Percentiles rank a stretch among this genome's conserved stretches.
Conservation (phyloP, 2,113 vertebrate species). For the Hippocampus mohnikei region DNA sequence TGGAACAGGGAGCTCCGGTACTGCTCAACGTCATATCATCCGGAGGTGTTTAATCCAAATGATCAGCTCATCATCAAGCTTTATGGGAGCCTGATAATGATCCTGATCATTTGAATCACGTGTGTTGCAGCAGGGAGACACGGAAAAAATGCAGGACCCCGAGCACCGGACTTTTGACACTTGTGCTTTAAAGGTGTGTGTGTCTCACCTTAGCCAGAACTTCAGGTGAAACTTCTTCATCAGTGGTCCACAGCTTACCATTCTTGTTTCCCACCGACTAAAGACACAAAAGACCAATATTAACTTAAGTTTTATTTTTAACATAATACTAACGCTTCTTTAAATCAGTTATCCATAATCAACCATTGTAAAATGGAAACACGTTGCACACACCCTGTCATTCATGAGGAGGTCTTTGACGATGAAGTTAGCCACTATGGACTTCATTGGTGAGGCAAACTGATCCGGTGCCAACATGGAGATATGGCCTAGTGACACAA, state of each 20-base stretch:
- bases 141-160: too few relatives aligned
- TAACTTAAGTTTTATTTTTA: background rate
- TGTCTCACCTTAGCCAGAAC: conserved; percentile 88
- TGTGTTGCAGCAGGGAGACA: too few relatives aligned
- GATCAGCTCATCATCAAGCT: too few relatives aligned
- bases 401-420: conserved; percentile 99
- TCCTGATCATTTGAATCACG: too few relatives aligned
- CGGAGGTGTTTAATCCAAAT: too few relatives aligned
- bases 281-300: background rate
- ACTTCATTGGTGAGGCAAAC: conserved; percentile 99
- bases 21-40: too few relatives aligned
- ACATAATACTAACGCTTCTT: background rate
- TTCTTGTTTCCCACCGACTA: conserved; percentile 97
- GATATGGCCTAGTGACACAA: conserved; percentile 97
- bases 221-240: conserved; percentile 97
- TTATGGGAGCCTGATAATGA: too few relatives aligned
- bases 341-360: background rate
- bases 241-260: conserved; percentile 93
- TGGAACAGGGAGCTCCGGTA: too few relatives aligned
- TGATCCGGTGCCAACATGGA: conserved; percentile 98
- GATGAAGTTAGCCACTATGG: conserved; percentile 98
- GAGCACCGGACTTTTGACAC: too few relatives aligned
- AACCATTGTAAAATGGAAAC: background rate
- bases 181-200: background rate
- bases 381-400: conserved; percentile 81